Percentiles rank a stretch among this genome's conserved stretches.
Conservation (phyloP, 2,113 vertebrate species). For the Antidorcas marsupialis region DNA sequence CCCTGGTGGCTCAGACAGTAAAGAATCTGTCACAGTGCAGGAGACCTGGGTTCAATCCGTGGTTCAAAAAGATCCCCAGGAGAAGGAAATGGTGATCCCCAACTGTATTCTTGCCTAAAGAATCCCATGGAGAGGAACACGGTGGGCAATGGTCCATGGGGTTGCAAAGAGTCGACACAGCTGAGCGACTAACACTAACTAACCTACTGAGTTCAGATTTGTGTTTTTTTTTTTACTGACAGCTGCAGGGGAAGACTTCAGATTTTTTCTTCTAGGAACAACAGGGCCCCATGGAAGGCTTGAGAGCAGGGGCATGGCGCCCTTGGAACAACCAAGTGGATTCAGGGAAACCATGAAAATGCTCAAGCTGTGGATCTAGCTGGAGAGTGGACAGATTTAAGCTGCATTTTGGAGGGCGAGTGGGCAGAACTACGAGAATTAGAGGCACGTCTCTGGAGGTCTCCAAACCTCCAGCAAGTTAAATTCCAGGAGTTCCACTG, state of each 20-base stretch:
- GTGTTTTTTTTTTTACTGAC: not conserved
- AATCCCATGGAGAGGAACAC: not conserved
- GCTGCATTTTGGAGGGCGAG: not conserved
- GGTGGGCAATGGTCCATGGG: not conserved
- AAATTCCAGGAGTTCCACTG: not conserved
- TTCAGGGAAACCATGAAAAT: not conserved
- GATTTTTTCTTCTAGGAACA: not conserved
- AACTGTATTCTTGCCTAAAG: not conserved
- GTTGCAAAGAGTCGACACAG: not conserved
- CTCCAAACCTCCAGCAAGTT: not conserved
- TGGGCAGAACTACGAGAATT: not conserved
- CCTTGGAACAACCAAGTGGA: not conserved
- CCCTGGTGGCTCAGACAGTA: not conserved
- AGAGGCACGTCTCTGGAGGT: not conserved
- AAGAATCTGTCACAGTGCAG: not conserved
- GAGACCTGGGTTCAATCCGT: rapidly evolving
- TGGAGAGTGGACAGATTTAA: not conserved
- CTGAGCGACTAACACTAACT: not conserved
- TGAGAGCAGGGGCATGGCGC: rapidly evolving
- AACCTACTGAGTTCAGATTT: not conserved
- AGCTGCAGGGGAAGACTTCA: not conserved
- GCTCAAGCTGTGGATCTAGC: not conserved
- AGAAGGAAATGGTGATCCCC: not conserved
- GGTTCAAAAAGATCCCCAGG: not conserved
- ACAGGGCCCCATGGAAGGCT: not conserved